phyloP scores from a whole-genome alignment of 2,888 invertebrate genomes.

The Mantis religiosa region DNA sequence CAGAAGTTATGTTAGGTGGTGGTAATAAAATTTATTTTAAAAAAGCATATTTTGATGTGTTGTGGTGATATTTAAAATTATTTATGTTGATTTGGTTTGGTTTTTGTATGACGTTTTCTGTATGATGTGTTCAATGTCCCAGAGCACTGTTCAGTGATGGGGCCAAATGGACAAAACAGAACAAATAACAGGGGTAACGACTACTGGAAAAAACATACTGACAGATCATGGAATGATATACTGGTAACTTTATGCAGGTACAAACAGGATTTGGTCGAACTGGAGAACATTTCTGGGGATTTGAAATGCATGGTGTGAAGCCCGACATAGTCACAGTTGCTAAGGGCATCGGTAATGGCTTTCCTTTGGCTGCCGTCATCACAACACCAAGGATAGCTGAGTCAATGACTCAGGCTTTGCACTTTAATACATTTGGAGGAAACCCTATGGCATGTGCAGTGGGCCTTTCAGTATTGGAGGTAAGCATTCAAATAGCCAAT shows the following conservation, averaged over 20 bases:
- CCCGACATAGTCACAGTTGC: slow-evolving; percentile 97
- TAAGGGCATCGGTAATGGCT: slow-evolving; percentile 93
- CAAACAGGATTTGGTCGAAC: slow-evolving; percentile 96
- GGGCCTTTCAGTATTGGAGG: slow-evolving; percentile 89
- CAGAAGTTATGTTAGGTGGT: no score
- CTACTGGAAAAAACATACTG: no score
- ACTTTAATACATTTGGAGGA: slow-evolving; percentile 96
- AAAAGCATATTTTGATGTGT: no score
- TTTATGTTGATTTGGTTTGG: no score
- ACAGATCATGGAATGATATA: background rate
- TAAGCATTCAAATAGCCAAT: slow-evolving; percentile 43
- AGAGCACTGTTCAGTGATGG: no score
- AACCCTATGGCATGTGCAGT: slow-evolving; percentile 87
- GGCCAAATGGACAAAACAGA: no score
- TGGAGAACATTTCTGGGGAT: slow-evolving; percentile 96
- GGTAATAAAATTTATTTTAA: no score
- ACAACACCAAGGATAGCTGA: slow-evolving; percentile 85
- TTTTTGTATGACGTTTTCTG: no score
- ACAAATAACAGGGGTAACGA: no score
- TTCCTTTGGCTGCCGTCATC: slow-evolving; percentile 91
- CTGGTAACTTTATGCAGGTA: slow-evolving; percentile 52
- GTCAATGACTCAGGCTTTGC: slow-evolving; percentile 67
- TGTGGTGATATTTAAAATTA: no score
- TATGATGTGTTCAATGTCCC: no score
- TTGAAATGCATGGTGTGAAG: slow-evolving; percentile 74